Evolutionary conservation across 2,797 vertebrate species (phyloP).

Genomic region (Labroides dimidiatus): DNA sequence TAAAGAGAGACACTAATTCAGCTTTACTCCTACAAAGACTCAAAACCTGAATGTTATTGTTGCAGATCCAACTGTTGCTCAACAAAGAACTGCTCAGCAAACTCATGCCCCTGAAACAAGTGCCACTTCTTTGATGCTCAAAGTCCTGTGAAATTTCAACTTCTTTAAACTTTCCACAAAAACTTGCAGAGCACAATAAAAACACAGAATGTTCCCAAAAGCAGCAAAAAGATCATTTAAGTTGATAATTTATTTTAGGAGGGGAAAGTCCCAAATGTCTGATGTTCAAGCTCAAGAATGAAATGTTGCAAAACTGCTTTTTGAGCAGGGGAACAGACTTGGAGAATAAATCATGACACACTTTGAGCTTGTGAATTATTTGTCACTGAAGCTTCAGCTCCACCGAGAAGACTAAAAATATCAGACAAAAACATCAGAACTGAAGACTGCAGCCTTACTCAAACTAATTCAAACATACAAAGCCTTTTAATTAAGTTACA

Average conservation of each 20-base stretch:
- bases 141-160: not conserved
- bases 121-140: not conserved
- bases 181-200: not conserved
- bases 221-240: not conserved
- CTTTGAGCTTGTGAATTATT: conserved; percentile 1
- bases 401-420: not conserved
- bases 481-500: no score
- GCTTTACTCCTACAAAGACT: conserved; percentile 15
- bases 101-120: not conserved
- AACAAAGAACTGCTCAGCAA: not conserved
- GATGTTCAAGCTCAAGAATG: not conserved
- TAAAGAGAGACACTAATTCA: not conserved
- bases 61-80: not conserved
- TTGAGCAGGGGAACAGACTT: not conserved
- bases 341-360: conserved; percentile 1
- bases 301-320: not conserved
- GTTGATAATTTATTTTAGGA: not conserved
- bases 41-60: not conserved
- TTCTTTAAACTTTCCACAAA: not conserved
- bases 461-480: no score
- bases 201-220: not conserved
- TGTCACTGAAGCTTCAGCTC: not conserved
- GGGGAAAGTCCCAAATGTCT: not conserved
- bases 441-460: not conserved
- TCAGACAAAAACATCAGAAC: not conserved